Conservation (phyloP, 2,888 invertebrate species). For the Pseudococcus longispinus region DNA sequence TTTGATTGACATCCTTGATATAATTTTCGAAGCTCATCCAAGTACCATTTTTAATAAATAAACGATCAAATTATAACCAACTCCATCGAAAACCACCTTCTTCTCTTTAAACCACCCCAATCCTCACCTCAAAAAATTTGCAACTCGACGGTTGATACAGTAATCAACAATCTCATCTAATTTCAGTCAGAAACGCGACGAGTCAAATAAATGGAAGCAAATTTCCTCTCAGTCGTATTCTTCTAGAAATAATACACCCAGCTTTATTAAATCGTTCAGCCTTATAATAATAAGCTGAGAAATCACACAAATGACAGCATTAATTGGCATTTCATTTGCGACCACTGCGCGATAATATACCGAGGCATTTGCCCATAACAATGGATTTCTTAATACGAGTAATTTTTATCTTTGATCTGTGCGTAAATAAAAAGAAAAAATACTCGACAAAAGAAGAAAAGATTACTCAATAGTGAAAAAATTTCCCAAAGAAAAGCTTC, state of each 20-base stretch:
- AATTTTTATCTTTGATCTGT: not conserved
- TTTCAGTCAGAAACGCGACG: no score
- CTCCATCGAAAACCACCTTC: no score
- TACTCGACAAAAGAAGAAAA: not conserved
- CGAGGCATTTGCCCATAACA: not conserved
- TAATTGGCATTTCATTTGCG: not conserved
- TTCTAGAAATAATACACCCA: not conserved
- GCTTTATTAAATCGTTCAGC: not conserved
- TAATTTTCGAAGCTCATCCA: no score
- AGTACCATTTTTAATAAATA: no score
- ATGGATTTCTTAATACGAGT: not conserved
- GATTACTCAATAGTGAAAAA: not conserved
- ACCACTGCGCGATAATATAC: not conserved
- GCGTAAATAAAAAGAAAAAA: not conserved
- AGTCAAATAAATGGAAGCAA: not conserved
- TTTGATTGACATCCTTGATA: no score
- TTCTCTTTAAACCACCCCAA: no score
- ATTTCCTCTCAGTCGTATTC: not conserved
- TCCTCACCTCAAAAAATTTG: no score
- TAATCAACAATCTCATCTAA: no score
- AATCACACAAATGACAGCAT: conserved; percentile 2
- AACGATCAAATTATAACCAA: no score
- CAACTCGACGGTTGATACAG: no score
- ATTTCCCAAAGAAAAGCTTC: not conserved
- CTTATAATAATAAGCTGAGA: not conserved